phyloP scores from a whole-genome alignment of 2,797 vertebrate genomes.

The Micrastur ruficollis region DNA sequence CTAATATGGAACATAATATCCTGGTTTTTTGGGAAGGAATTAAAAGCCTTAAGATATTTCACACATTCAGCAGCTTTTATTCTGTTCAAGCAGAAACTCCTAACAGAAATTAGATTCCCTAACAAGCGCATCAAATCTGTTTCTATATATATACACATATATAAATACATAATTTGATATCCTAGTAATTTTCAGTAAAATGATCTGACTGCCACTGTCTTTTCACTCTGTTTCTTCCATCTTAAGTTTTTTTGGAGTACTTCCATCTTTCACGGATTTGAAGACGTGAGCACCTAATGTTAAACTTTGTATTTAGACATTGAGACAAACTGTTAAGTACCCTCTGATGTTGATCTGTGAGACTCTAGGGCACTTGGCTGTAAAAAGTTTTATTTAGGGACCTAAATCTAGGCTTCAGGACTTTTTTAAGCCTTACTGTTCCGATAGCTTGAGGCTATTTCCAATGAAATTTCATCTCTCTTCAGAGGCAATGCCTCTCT shows the following conservation, averaged over 20 bases:
- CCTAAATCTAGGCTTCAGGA: neutral
- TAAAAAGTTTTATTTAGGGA: neutral
- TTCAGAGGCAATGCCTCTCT: neutral
- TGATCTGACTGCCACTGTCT: slow-evolving; percentile 5
- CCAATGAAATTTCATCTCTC: neutral
- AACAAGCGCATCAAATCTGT: neutral
- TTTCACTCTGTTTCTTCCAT: slow-evolving; percentile 20
- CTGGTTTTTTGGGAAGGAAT: neutral
- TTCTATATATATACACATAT: neutral
- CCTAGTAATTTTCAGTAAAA: neutral
- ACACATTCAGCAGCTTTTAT: slow-evolving; percentile 10
- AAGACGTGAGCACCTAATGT: neutral
- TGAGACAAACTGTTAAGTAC: neutral
- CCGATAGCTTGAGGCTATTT: neutral
- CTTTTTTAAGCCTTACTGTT: neutral
- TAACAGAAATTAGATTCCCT: neutral
- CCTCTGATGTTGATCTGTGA: neutral
- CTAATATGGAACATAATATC: neutral
- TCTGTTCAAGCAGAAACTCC: neutral
- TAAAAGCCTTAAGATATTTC: neutral
- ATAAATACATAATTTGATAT: slow-evolving; percentile 13
- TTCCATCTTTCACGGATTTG: neutral
- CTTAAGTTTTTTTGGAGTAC: neutral
- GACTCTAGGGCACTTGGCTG: neutral
- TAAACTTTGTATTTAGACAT: neutral